Percentiles rank a stretch among this genome's conserved stretches.
These are phyloP conservation scores for Nansenia antarctica DNA, from an alignment of 2,113 vertebrate genomes.

Conservation along the genomic window DNA sequence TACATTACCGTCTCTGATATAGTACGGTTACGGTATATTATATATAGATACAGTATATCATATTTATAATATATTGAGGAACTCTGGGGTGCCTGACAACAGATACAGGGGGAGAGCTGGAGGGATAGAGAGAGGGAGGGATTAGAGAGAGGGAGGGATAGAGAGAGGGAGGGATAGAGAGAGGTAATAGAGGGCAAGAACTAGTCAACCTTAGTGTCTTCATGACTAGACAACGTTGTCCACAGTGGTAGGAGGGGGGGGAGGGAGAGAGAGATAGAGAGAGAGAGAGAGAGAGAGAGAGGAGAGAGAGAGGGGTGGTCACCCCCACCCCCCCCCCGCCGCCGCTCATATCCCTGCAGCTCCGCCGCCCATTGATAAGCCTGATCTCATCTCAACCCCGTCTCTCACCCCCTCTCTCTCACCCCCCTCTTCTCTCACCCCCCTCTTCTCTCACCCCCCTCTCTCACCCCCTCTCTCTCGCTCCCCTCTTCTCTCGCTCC, in stretches of 20 bases:
- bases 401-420: not conserved
- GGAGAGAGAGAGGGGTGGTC: not conserved
- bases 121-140: no score
- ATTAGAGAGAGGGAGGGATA: no score
- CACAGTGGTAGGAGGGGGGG: not conserved
- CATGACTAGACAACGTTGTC: not conserved
- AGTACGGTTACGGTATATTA: no score
- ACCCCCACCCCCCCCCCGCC: not conserved
- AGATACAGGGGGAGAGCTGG: no score
- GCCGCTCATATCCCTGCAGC: constrained; percentile 21
- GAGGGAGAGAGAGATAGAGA: no score
- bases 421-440: not conserved
- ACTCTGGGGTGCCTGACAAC: no score
- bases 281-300: not conserved
- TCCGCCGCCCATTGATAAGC: constrained; percentile 13
- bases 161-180: no score
- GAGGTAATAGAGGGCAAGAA: no score
- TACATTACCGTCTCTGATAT: no score
- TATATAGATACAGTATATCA: no score
- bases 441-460: not conserved
- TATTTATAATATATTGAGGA: no score
- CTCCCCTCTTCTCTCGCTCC: not conserved
- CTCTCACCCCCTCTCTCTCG: not conserved
- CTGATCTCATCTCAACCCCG: constrained; percentile 20
- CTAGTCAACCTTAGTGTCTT: no score